These are phyloP conservation scores for Chauna torquata DNA, from an alignment of 2,113 vertebrate genomes.

Conservation along the genomic window DNA sequence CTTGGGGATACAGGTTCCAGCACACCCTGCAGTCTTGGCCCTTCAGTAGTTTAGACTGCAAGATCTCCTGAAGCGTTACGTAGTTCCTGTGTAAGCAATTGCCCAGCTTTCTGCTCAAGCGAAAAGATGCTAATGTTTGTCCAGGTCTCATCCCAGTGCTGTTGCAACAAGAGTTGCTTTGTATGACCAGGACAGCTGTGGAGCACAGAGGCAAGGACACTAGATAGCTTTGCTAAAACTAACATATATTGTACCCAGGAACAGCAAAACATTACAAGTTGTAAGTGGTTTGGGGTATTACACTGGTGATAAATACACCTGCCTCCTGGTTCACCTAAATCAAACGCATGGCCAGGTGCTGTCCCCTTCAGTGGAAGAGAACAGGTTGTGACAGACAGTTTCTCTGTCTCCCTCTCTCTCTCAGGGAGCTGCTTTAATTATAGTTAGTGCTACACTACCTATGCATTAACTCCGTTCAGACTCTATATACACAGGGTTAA, in stretches of 20 bases:
- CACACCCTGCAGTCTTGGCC: not conserved
- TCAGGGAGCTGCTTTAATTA: not conserved
- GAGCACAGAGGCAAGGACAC: not conserved
- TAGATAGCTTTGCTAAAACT: not conserved
- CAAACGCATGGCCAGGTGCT: not conserved
- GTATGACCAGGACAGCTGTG: rapidly evolving
- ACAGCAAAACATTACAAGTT: not conserved
- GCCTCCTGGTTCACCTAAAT: not conserved
- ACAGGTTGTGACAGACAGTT: not conserved
- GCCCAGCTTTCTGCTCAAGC: not conserved
- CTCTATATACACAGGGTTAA: not conserved
- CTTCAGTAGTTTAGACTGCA: not conserved
- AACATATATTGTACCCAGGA: not conserved
- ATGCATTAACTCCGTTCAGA: constrained; percentile 2
- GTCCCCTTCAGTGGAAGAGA: not conserved
- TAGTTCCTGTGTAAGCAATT: not conserved
- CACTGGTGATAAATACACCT: not conserved
- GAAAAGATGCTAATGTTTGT: not conserved
- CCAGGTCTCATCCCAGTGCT: not conserved
- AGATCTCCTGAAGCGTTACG: not conserved
- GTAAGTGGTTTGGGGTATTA: not conserved
- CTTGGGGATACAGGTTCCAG: not conserved
- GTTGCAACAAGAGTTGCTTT: not conserved
- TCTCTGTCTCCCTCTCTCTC: not conserved
- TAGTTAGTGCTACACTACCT: not conserved